Conservation (phyloP, 2,113 vertebrate species). For the Epinephelus fuscoguttatus region DNA sequence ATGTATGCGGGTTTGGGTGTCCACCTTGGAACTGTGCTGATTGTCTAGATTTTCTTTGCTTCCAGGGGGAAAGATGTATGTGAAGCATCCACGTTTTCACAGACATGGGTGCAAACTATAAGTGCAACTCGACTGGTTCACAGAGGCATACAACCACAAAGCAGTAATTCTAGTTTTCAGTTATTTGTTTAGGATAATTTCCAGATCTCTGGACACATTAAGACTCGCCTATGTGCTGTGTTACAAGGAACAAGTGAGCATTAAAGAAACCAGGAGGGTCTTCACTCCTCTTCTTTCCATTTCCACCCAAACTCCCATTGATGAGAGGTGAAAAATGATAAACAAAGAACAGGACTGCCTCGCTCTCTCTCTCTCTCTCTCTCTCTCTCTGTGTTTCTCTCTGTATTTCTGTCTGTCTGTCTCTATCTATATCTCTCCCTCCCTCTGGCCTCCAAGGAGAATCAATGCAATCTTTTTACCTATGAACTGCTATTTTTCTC, state of each 20-base stretch:
- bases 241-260: not conserved
- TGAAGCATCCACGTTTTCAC: too few relatives aligned
- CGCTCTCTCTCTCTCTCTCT: conserved; percentile 4
- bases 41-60: too few relatives aligned
- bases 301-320: conserved; percentile 26
- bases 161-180: not conserved
- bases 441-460: conserved; percentile 37
- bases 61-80: too few relatives aligned
- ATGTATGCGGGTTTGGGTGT: too few relatives aligned
- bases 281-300: not conserved
- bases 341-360: conserved; percentile 19
- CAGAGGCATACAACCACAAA: too few relatives aligned
- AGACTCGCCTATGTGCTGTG: not conserved
- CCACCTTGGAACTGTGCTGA: too few relatives aligned
- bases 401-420: not conserved
- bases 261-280: not conserved
- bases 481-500: conserved; percentile 72
- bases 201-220: not conserved
- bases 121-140: too few relatives aligned
- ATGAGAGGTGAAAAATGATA: conserved; percentile 33
- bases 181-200: not conserved
- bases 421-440: conserved; percentile 42
- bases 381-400: conserved; percentile 25
- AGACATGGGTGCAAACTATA: too few relatives aligned
- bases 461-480: conserved; percentile 73